Percentiles rank a stretch among this genome's conserved stretches.
Conservation (phyloP, 2,888 invertebrate species). For the Candidula unifasciata region DNA sequence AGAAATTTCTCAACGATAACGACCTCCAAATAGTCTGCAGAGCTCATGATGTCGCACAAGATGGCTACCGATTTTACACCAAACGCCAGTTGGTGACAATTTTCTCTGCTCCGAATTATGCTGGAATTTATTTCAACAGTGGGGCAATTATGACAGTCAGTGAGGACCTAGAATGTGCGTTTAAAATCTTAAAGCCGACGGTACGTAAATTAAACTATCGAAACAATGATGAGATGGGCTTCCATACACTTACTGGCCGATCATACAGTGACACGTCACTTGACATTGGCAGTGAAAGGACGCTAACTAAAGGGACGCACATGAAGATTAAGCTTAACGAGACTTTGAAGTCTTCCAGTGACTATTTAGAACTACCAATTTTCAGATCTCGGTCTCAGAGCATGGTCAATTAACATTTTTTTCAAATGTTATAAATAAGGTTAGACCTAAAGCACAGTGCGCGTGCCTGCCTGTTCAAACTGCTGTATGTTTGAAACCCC, state of each 20-base stretch:
- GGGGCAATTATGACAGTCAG: constrained; percentile 50
- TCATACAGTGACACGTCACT: neutral
- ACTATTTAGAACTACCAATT: neutral
- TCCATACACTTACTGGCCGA: neutral
- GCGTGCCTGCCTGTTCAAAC: too few relatives aligned
- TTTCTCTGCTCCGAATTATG: constrained; percentile 51
- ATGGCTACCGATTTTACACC: constrained; percentile 47
- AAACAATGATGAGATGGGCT: constrained; percentile 4
- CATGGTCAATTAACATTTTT: neutral
- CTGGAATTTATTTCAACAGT: constrained; percentile 33
- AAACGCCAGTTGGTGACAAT: constrained; percentile 50
- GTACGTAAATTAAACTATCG: constrained; percentile 20
- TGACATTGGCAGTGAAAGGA: neutral
- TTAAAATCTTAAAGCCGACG: constrained; percentile 36
- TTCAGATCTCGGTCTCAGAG: neutral
- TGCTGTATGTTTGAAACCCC: too few relatives aligned
- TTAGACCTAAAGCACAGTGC: neutral
- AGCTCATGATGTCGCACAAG: constrained; percentile 48
- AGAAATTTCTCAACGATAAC: constrained; percentile 42
- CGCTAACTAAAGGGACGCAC: too few relatives aligned
- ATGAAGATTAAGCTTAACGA: neutral
- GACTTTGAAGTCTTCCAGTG: neutral
- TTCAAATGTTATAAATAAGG: neutral
- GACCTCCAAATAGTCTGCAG: constrained; percentile 47
- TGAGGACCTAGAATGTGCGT: constrained; percentile 46